Base-by-base conservation (phyloP, 1,140 invertebrate species). In the Plodia interpunctella region DNA sequence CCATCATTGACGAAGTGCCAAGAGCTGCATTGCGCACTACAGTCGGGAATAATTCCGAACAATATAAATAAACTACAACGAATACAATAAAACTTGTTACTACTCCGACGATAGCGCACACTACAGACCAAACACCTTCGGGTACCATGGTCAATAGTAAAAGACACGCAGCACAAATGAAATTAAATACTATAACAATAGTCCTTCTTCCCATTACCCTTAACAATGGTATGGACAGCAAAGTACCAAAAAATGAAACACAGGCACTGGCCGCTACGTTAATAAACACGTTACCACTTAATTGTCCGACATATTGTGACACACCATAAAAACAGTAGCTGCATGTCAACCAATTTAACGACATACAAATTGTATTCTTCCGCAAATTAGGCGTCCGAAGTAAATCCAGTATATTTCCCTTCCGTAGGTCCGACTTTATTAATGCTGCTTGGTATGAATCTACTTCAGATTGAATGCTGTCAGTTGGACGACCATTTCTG, bases 311-410 rank as follows among this genome's bases (percentile, higher is more conserved):
- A 67, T 94, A 95, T 70, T 96, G 94, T 0, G 94, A 93, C 11
- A 94, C 92, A 0, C 94, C 94, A 68, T 94, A 95, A 66, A 95
- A 93, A 56, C 94, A 94, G 72, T 95, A 92, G 20, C 94, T 94
- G 59, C 93, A 94, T 0, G 94, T 91, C 5, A 94, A 67, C 94
- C 94, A 96, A 60, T 93, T 92, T 64, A 93, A 93, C 30, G 92
- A 91, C 77, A 95, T 93, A 21, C 90, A 91, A 10, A 95, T 76
- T 0, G 95, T 96, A 70, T 96, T 96, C 25, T 92, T 87, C 32
- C 95, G 81, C 79, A 97, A 90, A 74, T 95, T 95, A 0, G 94
- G 94, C 0, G 95, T 96, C 30, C 91, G 83, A 62, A 96, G 93
- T 0, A 97, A 83, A 82, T 96, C 95, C 0, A 93, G 2, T 20